A percentile compares a stretch with the other conserved stretches of the same genome.
Conservation (phyloP, 2,113 vertebrate genomes). For the Acanthochromis polyacanthus region DNA sequence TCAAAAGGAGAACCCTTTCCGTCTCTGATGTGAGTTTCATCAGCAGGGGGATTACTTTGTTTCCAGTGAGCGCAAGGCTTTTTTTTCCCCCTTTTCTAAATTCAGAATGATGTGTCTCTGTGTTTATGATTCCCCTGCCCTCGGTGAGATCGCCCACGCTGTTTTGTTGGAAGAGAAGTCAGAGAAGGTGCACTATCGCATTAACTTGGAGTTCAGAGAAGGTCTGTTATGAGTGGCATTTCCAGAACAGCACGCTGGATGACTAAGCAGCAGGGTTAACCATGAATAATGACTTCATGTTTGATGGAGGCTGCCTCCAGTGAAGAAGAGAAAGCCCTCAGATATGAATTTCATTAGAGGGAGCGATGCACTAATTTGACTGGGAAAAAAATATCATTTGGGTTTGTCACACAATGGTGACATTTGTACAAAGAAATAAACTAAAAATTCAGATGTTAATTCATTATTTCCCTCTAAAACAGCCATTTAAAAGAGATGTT, state of each 20-base stretch:
- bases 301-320: conserved; percentile 31
- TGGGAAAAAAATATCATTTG: background rate
- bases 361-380: conserved; percentile 17
- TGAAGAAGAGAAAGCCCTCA: conserved; percentile 14
- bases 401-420: conserved; percentile 1
- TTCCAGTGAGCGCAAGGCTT: conserved; percentile 11
- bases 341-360: conserved; percentile 25
- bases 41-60: conserved; percentile 39
- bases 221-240: conserved; percentile 48
- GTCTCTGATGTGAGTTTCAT: conserved; percentile 29
- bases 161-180: conserved; percentile 19
- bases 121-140: conserved; percentile 27
- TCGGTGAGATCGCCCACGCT: conserved; percentile 35
- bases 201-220: conserved; percentile 37
- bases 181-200: conserved; percentile 35
- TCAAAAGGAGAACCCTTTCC: conserved; percentile 27
- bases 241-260: conserved; percentile 35
- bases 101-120: conserved; percentile 16
- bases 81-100: conserved; percentile 11
- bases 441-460: too few relatives aligned
- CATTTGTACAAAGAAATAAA: background rate
- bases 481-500: too few relatives aligned
- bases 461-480: too few relatives aligned
- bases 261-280: conserved; percentile 58
- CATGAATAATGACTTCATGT: conserved; percentile 50